These are phyloP conservation scores for Brachyhypopomus occidentalis DNA, from an alignment of 2,113 vertebrate genomes.

Conservation along the genomic window DNA sequence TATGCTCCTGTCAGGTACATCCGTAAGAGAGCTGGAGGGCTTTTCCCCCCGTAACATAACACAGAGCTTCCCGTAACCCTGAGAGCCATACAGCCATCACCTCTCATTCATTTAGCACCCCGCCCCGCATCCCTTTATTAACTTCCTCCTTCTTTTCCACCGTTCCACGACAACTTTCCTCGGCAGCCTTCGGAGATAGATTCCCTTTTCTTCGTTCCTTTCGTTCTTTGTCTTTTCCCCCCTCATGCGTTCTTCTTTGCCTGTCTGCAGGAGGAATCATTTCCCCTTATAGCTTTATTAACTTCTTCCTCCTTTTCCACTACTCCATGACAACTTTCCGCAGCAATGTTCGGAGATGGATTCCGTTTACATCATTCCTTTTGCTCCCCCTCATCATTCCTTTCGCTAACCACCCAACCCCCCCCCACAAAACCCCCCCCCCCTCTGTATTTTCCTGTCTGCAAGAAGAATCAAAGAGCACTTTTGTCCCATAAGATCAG, in stretches of 20 bases:
- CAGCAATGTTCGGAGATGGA: slow-evolving; percentile 18
- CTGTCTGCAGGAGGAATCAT: background rate
- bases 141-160: slow-evolving; percentile 12
- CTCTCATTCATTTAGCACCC: slow-evolving; percentile 1
- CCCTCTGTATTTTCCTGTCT: background rate
- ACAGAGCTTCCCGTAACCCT: slow-evolving; percentile 19
- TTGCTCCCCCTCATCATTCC: background rate
- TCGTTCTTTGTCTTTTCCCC: background rate
- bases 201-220: slow-evolving; percentile 3
- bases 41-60: background rate
- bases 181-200: slow-evolving; percentile 20
- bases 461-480: slow-evolving; percentile 11
- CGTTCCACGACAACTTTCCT: background rate
- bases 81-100: slow-evolving; percentile 6
- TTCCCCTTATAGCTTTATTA: slow-evolving; percentile 4
- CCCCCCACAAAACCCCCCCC: background rate
- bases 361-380: background rate
- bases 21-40: slow-evolving; percentile 34
- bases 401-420: background rate
- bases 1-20: slow-evolving; percentile 51
- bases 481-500: slow-evolving; percentile 40
- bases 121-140: slow-evolving; percentile 3
- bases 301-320: slow-evolving; percentile 10
- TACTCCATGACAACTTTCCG: background rate
- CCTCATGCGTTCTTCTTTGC: too few relatives aligned